These are phyloP conservation scores for Paramisgurnus dabryanus DNA, from an alignment of 2,113 vertebrate genomes.

Conservation along the genomic window DNA sequence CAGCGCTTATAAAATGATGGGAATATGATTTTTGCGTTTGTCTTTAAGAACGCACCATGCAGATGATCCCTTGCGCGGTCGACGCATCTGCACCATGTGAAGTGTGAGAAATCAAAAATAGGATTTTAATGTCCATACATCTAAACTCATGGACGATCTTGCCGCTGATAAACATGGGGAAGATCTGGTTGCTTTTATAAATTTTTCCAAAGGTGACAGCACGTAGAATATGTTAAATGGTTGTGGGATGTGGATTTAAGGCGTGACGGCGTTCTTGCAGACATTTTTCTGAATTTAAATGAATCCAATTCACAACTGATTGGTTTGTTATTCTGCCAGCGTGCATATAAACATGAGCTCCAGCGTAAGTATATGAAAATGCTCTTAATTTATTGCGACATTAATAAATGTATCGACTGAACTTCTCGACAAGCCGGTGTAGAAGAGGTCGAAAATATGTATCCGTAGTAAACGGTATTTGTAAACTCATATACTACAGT, in stretches of 20 bases:
- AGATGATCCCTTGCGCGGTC: slow-evolving; percentile 33
- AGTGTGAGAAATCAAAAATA: not conserved
- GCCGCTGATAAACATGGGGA: not conserved
- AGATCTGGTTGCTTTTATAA: not conserved
- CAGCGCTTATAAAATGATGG: no score
- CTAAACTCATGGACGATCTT: not conserved
- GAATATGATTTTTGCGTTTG: slow-evolving; percentile 21
- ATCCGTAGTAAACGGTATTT: not conserved
- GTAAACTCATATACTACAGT: not conserved
- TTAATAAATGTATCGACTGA: not conserved
- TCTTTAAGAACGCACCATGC: not conserved
- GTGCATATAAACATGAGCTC: slow-evolving; percentile 9
- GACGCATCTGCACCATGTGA: not conserved
- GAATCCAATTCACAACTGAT: not conserved
- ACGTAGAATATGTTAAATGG: not conserved
- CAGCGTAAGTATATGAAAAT: slow-evolving; percentile 8
- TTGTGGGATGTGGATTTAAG: slow-evolving; percentile 4
- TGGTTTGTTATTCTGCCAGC: not conserved
- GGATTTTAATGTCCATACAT: not conserved
- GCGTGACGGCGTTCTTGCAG: slow-evolving; percentile 13
- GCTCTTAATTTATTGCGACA: not conserved
- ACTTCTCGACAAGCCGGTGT: not conserved
- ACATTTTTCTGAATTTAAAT: not conserved
- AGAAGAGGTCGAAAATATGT: not conserved
- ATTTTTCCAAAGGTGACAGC: not conserved